phyloP scores from a whole-genome alignment of 2,888 invertebrate genomes.

The Tetanocera ferruginea region DNA sequence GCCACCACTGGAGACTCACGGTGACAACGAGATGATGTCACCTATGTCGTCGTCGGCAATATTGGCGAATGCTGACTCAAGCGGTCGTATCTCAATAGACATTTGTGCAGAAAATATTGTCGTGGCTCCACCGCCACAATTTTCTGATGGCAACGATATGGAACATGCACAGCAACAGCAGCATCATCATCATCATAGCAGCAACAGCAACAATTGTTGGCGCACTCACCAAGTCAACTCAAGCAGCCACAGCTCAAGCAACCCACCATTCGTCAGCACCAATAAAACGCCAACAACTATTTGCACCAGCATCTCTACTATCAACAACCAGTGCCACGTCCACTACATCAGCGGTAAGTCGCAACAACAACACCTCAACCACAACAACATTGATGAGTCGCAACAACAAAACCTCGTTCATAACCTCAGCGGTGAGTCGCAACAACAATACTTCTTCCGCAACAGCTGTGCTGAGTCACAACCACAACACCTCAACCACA shows the following conservation, averaged over 20 bases:
- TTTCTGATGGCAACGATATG: slow-evolving; percentile 80
- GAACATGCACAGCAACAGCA: slow-evolving; percentile 64
- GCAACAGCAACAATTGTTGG: slow-evolving; percentile 48
- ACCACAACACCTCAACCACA: too few relatives aligned
- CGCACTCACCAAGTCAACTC: slow-evolving; percentile 52
- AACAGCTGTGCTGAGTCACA: too few relatives aligned
- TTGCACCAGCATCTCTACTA: too few relatives aligned
- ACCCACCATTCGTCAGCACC: too few relatives aligned
- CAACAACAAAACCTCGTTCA: too few relatives aligned
- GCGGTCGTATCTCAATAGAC: slow-evolving; percentile 54
- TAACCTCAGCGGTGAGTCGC: too few relatives aligned
- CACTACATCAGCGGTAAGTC: too few relatives aligned
- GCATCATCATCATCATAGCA: slow-evolving; percentile 47
- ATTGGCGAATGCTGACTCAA: slow-evolving; percentile 46
- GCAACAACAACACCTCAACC: too few relatives aligned
- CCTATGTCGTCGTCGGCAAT: slow-evolving; percentile 45
- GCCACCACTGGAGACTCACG: slow-evolving; percentile 81
- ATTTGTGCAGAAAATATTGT: slow-evolving; percentile 73
- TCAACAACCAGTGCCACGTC: too few relatives aligned
- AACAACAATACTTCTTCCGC: too few relatives aligned
- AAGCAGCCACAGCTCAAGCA: slow-evolving; percentile 50
- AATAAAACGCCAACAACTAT: too few relatives aligned
- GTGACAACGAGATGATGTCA: slow-evolving; percentile 74
- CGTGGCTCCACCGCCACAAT: slow-evolving; percentile 90
- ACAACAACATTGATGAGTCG: too few relatives aligned